Conservation (phyloP, 1,140 invertebrate genomes). For the Drosophila prosaltans region DNA sequence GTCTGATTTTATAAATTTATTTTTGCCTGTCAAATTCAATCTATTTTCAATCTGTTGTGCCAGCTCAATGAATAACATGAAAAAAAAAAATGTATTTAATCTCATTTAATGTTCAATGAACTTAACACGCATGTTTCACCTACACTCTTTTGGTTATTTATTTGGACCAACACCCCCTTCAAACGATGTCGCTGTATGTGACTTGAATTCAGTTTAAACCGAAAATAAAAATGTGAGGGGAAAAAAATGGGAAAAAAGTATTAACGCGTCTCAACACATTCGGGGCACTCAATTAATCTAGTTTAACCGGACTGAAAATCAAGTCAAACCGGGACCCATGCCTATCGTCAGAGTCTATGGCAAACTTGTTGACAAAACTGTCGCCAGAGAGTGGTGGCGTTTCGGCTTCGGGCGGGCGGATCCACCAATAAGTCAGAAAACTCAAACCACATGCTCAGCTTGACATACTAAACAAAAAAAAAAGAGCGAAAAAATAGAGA, state of each 20-base stretch:
- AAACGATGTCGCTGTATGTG: slow-evolving; percentile 43
- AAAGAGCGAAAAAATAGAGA: slow-evolving; percentile 20
- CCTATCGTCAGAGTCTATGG: slow-evolving; percentile 56
- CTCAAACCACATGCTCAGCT: slow-evolving; percentile 20
- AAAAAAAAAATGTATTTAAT: slow-evolving; percentile 55
- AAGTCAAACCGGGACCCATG: slow-evolving; percentile 47
- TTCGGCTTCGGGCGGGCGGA: slow-evolving; percentile 5
- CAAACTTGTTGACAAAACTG: slow-evolving; percentile 74
- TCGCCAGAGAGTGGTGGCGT: slow-evolving; percentile 36
- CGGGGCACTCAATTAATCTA: slow-evolving; percentile 76
- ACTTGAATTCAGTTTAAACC: slow-evolving; percentile 64
- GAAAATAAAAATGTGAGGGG: slow-evolving; percentile 21
- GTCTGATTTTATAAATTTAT: not conserved
- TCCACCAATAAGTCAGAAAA: slow-evolving; percentile 21
- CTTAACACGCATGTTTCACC: slow-evolving; percentile 55
- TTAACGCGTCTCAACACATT: slow-evolving; percentile 19
- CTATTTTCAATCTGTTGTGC: slow-evolving; percentile 41
- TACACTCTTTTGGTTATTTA: slow-evolving; percentile 32
- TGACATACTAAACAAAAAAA: slow-evolving; percentile 45
- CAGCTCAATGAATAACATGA: slow-evolving; percentile 23
- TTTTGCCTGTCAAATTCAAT: not conserved
- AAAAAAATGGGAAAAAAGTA: slow-evolving; percentile 29
- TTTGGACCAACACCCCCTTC: slow-evolving; percentile 46
- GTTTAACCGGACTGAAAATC: slow-evolving; percentile 74
- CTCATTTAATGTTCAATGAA: slow-evolving; percentile 72